Evolutionary conservation across 1,140 invertebrate species (phyloP).

Genomic region (Psix sp.): DNA sequence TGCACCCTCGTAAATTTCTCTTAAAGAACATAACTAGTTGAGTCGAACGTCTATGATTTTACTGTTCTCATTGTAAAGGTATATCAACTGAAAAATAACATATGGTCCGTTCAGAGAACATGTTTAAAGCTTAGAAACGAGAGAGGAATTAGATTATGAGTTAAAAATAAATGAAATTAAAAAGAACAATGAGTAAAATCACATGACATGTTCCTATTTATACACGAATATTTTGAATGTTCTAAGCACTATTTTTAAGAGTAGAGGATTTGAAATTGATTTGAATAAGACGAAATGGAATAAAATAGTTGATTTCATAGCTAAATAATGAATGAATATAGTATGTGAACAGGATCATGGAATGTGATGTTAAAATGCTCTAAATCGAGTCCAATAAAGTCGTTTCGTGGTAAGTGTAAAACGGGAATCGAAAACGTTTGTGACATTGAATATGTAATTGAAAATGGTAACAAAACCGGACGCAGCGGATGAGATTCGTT

Average conservation of each 20-base stretch:
- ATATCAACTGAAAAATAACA: slow-evolving; percentile 27
- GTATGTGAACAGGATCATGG: background rate
- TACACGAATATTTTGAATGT: no score
- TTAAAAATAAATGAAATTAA: no score
- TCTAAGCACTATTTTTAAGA: no score
- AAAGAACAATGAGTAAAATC: no score
- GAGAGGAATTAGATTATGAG: no score
- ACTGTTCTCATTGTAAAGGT: slow-evolving; percentile 17
- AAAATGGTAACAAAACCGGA: slow-evolving; percentile 49
- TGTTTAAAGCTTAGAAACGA: slow-evolving; percentile 25
- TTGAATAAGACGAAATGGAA: no score
- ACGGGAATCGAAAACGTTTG: slow-evolving; percentile 31
- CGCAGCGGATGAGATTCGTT: slow-evolving; percentile 41
- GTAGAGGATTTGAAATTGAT: no score
- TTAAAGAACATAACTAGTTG: slow-evolving; percentile 23
- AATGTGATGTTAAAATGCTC: slow-evolving; percentile 9
- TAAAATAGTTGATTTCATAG: no score
- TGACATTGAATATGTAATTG: slow-evolving; percentile 48
- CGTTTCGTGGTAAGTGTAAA: slow-evolving; percentile 10
- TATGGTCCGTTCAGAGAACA: slow-evolving; percentile 37
- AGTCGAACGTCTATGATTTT: slow-evolving; percentile 16
- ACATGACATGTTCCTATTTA: no score
- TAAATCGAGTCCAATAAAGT: slow-evolving; percentile 25
- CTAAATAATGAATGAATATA: slow-evolving; percentile 12
- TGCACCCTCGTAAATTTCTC: slow-evolving; percentile 59